These are phyloP conservation scores for Delia radicum DNA, from an alignment of 1,140 invertebrate genomes.

Conservation along the genomic window DNA sequence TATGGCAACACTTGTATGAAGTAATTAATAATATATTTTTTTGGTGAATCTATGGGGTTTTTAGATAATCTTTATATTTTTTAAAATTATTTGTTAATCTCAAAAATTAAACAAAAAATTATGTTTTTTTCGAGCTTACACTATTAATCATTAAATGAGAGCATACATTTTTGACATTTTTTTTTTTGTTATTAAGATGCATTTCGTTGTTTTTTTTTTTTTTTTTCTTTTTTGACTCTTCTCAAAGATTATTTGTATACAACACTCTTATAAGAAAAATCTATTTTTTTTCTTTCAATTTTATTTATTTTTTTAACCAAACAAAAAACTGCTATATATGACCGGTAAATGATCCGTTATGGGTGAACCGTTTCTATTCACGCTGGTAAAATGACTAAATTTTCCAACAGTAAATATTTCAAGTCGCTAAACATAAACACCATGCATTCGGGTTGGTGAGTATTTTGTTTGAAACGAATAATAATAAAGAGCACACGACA, in stretches of 20 bases:
- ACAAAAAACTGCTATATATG: background rate
- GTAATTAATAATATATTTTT: background rate
- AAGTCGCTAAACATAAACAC: background rate
- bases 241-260: background rate
- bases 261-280: background rate
- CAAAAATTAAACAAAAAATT: background rate
- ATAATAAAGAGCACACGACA: background rate
- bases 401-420: background rate
- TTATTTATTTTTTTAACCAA: background rate
- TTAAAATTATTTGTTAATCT: background rate
- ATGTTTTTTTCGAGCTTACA: no score
- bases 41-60: background rate
- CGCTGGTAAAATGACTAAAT: constrained; percentile 20
- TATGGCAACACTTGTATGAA: background rate
- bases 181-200: background rate
- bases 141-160: background rate
- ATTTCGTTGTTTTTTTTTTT: background rate
- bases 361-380: constrained; percentile 4
- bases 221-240: background rate
- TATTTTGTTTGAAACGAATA: background rate
- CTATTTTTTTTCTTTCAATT: background rate
- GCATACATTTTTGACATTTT: background rate
- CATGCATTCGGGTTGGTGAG: background rate
- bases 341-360: constrained; percentile 2
- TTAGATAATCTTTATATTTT: background rate